Evolutionary conservation across 2,888 invertebrate species (phyloP).

Genomic region (Leucoptera coffeella): DNA sequence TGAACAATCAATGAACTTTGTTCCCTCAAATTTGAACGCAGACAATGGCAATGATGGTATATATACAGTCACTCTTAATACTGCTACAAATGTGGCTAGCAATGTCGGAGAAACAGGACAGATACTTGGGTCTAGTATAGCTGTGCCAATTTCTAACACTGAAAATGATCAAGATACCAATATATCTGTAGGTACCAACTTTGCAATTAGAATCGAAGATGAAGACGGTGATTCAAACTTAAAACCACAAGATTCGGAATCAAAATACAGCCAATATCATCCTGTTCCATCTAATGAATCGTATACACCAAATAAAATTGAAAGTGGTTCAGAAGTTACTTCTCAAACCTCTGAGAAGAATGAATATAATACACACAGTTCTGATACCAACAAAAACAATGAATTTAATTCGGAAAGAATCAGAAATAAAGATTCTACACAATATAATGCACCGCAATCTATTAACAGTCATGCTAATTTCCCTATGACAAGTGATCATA

Average conservation of each 20-base stretch:
- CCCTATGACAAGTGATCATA: slow-evolving; percentile 30
- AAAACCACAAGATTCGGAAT: background rate
- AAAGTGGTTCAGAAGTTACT: background rate
- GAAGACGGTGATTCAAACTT: slow-evolving; percentile 6
- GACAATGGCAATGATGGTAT: slow-evolving; percentile 18
- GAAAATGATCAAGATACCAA: slow-evolving; percentile 28
- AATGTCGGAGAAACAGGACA: slow-evolving; percentile 18
- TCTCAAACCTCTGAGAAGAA: background rate
- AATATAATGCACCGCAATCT: slow-evolving; percentile 14
- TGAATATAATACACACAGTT: background rate
- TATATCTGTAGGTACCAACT: slow-evolving; percentile 44
- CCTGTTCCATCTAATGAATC: no score
- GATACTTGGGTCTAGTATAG: slow-evolving; percentile 28
- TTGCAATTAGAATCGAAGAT: slow-evolving; percentile 43
- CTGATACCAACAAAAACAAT: background rate
- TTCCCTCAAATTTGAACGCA: slow-evolving; percentile 14
- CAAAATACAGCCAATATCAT: background rate
- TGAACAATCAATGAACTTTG: slow-evolving; percentile 10
- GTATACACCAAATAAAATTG: background rate
- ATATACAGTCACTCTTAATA: slow-evolving; percentile 31
- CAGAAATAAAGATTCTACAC: no score
- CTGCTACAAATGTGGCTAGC: slow-evolving; percentile 28
- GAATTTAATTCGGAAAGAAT: no score
- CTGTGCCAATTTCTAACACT: slow-evolving; percentile 22
- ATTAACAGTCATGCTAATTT: slow-evolving; percentile 44